phyloP scores from a whole-genome alignment of 2,888 invertebrate species.

The Scotopteryx bipunctaria region DNA sequence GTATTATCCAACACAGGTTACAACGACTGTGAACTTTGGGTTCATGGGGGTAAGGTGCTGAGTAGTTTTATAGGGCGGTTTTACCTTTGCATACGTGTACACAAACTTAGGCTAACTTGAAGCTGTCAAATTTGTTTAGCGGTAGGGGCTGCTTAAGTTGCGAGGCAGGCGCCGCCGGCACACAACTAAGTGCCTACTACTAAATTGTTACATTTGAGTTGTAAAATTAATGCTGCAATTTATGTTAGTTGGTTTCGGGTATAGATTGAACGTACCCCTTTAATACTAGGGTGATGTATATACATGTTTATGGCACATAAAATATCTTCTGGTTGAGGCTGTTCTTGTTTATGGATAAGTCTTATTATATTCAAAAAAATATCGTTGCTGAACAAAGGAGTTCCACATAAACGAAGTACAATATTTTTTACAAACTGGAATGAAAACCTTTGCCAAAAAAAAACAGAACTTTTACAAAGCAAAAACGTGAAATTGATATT shows the following conservation, averaged over 20 bases:
- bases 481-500: slow-evolving; percentile 12
- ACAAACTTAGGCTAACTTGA: slow-evolving; percentile 77
- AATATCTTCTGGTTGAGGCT: too few species aligned
- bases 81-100: slow-evolving; percentile 62
- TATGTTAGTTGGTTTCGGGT: slow-evolving; percentile 62
- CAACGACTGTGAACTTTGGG: slow-evolving; percentile 41
- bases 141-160: slow-evolving; percentile 76
- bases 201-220: slow-evolving; percentile 81
- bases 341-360: too few species aligned
- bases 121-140: slow-evolving; percentile 83
- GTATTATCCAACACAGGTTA: not conserved
- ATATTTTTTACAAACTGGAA: not conserved
- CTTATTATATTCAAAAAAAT: too few species aligned
- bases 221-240: slow-evolving; percentile 78
- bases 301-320: not conserved
- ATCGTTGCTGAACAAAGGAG: too few species aligned
- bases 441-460: not conserved
- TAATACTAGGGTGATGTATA: slow-evolving; percentile 4
- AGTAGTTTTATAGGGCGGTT: slow-evolving; percentile 25
- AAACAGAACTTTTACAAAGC: not conserved
- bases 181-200: slow-evolving; percentile 76
- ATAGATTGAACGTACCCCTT: slow-evolving; percentile 36
- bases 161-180: slow-evolving; percentile 70
- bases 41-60: slow-evolving; percentile 21
- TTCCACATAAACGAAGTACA: not conserved